Evolutionary conservation across 1,140 invertebrate species (phyloP).

Genomic region (Leptinotarsa lineolata): DNA sequence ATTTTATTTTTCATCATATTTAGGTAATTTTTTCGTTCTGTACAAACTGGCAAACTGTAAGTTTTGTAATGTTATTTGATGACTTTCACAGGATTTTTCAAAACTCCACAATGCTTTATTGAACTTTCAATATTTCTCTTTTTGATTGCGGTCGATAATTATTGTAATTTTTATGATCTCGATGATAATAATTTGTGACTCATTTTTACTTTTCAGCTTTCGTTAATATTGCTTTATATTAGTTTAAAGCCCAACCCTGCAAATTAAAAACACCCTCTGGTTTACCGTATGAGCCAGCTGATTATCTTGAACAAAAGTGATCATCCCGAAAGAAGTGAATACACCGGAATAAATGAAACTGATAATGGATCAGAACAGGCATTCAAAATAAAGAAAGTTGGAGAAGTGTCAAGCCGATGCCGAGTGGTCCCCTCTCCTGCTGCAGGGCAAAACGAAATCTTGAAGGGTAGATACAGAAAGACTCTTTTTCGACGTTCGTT

Average conservation of each 20-base stretch:
- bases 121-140: no score
- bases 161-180: no score
- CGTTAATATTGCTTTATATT: no score
- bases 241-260: no score
- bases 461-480: slow-evolving; percentile 56
- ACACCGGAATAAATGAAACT: slow-evolving; percentile 31
- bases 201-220: no score
- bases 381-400: slow-evolving; percentile 38
- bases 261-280: no score
- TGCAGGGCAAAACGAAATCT: slow-evolving; percentile 45
- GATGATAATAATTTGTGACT: no score
- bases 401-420: slow-evolving; percentile 37
- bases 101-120: no score
- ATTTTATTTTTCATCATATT: not conserved
- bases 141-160: no score
- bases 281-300: no score
- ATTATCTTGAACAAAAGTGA: not conserved
- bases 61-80: not conserved
- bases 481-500: slow-evolving; percentile 58
- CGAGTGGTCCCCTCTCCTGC: slow-evolving; percentile 26
- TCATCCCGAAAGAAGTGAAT: slow-evolving; percentile 8
- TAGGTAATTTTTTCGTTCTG: not conserved
- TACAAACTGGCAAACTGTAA: not conserved
- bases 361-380: slow-evolving; percentile 38
- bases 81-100: not conserved